Percentiles rank a stretch among this genome's conserved stretches.
These are phyloP conservation scores for Cryptus viduatorius DNA, from an alignment of 2,888 invertebrate species.

Conservation along the genomic window DNA sequence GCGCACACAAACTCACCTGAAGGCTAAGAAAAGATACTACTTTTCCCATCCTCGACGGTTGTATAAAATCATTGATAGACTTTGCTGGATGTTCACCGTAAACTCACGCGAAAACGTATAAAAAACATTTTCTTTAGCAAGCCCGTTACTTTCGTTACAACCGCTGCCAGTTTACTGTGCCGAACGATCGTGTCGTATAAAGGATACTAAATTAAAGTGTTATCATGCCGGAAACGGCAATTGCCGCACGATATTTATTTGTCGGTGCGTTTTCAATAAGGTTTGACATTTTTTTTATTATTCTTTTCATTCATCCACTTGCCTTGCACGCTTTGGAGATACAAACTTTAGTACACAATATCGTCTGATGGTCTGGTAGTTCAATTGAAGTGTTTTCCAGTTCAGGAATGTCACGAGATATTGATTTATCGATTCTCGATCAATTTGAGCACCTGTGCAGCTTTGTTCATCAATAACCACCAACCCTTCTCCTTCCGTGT, in stretches of 20 bases:
- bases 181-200: not conserved
- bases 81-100: not conserved
- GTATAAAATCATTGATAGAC: constrained; percentile 29
- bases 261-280: constrained; percentile 1
- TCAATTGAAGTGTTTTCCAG: constrained; percentile 8
- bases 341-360: not conserved
- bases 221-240: not conserved
- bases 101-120: not conserved
- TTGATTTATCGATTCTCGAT: constrained; percentile 47
- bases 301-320: no score
- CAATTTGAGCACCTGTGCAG: constrained; percentile 4
- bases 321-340: not conserved
- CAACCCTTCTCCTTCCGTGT: no score
- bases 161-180: not conserved
- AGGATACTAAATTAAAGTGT: constrained; percentile 6
- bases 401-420: constrained; percentile 20
- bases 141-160: not conserved
- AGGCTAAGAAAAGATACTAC: not conserved
- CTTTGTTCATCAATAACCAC: not conserved
- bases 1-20: not conserved
- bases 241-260: not conserved
- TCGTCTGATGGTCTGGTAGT: not conserved
- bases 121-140: not conserved
- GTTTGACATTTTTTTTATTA: not conserved
- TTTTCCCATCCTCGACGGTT: not conserved